Evolutionary conservation across 2,113 vertebrate species (phyloP).

Genomic region (Emydura subglobosa): DNA sequence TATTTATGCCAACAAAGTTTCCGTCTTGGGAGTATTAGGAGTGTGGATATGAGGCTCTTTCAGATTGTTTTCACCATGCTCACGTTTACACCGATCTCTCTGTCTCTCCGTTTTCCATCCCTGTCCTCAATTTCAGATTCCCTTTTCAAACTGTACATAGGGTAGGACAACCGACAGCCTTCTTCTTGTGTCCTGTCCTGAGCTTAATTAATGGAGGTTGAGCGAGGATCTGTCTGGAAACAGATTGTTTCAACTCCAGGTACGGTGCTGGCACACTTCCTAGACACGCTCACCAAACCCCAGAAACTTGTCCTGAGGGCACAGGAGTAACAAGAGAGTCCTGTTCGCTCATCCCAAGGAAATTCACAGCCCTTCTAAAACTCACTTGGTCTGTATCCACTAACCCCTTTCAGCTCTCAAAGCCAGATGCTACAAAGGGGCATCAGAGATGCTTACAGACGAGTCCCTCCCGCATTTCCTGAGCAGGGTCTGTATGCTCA

Average conservation of each 20-base stretch:
- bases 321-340: conserved; percentile 41
- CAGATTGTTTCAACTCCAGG: background rate
- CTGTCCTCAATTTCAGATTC: background rate
- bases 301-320: background rate
- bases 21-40: conserved; percentile 7
- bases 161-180: background rate
- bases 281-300: background rate
- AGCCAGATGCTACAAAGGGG: background rate
- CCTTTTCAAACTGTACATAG: background rate
- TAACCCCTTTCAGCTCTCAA: background rate
- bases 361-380: background rate
- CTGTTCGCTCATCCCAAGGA: background rate
- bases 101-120: background rate
- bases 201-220: background rate
- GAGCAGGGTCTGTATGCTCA: background rate
- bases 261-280: background rate
- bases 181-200: background rate
- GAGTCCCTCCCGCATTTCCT: background rate
- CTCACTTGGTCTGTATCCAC: background rate
- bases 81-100: background rate
- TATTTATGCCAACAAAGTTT: background rate
- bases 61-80: background rate
- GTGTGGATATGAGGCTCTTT: background rate
- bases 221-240: background rate
- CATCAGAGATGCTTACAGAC: background rate